Evolutionary conservation across 2,113 vertebrate genomes (phyloP), one percentile per base, ranked within the genome.

Genomic region (Grammomys surdaster): DNA sequence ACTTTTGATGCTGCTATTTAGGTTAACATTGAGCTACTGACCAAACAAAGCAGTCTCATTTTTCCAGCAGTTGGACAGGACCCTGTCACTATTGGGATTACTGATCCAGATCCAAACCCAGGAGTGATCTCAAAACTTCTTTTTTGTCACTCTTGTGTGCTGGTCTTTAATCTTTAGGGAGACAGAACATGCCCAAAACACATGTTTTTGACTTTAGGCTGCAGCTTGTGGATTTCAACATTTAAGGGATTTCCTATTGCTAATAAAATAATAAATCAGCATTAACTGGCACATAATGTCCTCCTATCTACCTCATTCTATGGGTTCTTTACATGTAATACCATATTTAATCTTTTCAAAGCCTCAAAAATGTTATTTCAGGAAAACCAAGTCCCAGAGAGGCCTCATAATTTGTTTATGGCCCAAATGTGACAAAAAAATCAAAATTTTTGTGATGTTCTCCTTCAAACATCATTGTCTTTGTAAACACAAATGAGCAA

Each of bases 1-100:
- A 87, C 95, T 96, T 96, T 95, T 97, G 90, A 95, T 95, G 94
- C 67, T 54, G 9, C n/a, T 92, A 3, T 85, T 92, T 90, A 89
- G 60, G 87, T 93, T 97, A 93, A 94, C 88, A 95, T 95, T 98
- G 76, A 96, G 58, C 58, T 43, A 69, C 69, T 91, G 46, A 80
- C 90, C 94, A 97, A 93, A 94, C 96, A 96, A 33, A 67, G 60
- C 9, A 5, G 22, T 28, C 69, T 95, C n/a, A 33, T 48, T 92
- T 94, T 96, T 93, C 69, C 14, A 87, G 14, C 40, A 89, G 70
- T 86, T 82, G 28, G 73, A 78, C 67, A 56, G 31, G 77, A 88
- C 11, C 36, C 67, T 94, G 22, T 16, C 14, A 78, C 40, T 82
- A 63, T 56, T 75, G 60, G 51, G 72, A 86, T 24, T 86, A n/a